Base-by-base conservation (phyloP, 2,888 invertebrate species). In the Macaria notata region DNA sequence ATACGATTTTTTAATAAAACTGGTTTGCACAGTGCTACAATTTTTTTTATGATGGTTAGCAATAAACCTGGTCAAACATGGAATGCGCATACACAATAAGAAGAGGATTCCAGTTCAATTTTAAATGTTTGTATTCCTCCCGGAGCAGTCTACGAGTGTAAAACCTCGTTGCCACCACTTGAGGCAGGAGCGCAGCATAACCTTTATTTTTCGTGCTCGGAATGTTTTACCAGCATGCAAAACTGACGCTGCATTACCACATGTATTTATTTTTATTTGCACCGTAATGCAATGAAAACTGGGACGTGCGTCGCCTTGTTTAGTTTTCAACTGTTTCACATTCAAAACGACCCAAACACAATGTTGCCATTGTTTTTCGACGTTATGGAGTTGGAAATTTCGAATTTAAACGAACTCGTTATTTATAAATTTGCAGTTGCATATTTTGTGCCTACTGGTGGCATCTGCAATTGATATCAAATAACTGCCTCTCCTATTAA, bases 141-240 rank as follows among this genome's bases (percentile, higher is more conserved):
- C 19, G 19, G 29, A 6, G 9, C 3, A 31, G 45, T 57, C 49
- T 41, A 53, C 6, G 7, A 3, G 5, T 0, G 19, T 0, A 41
- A 30, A 49, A 2, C 7, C 43, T 49, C 7, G n/a, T n/a, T 49
- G 36, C 29, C 6, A 31, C 31, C 42, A 38, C 57, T 53, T 53
- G 49, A 46, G 46, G 44, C 47, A 52, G 39, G 43, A 47, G 38
- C 29, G 31, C 36, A 38, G 49, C 49, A 43, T 46, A 54, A 47
- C 59, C 54, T 50, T 44, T 59, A 50, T 51, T 59, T 54, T 59
- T 45, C 51, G 49, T 50, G 54, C 50, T 51, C 54, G 49, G 58
- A 54, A 39, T 50, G 54, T 54, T 54, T 58, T 47, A 33, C 50
- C 49, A 19, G 19, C 19, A 50, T 51, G 57, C 53, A 53, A 47